These are phyloP conservation scores for Sebastes diploproa DNA, from an alignment of 2,797 vertebrate genomes.

Conservation along the genomic window DNA sequence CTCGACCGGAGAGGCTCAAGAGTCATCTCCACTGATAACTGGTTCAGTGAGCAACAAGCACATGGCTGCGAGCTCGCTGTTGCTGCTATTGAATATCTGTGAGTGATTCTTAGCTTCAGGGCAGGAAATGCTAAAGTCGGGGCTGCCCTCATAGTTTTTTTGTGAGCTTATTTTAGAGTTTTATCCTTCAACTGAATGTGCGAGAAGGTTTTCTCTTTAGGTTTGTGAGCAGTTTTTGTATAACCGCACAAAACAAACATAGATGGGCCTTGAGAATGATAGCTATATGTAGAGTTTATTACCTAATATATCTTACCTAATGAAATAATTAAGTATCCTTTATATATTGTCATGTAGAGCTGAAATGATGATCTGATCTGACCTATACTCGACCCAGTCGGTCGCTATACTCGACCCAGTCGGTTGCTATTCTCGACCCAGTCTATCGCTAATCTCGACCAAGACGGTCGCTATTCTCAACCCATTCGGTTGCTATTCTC, in stretches of 20 bases:
- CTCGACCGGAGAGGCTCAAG: conserved; percentile 11
- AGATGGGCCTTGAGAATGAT: background rate
- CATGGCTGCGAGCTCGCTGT: background rate
- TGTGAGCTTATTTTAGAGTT: background rate
- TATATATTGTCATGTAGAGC: background rate
- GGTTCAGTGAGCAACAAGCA: conserved; percentile 14
- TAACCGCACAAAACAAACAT: background rate
- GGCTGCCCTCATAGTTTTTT: background rate
- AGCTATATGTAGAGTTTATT: background rate
- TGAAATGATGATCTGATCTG: too few species aligned
- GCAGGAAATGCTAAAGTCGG: conserved; percentile 9
- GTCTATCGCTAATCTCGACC: too few species aligned
- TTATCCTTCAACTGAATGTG: background rate
- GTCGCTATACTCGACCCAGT: too few species aligned
- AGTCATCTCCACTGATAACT: conserved; percentile 27
- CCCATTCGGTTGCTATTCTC: too few species aligned
- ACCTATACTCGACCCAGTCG: too few species aligned
- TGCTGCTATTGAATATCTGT: conserved; percentile 25
- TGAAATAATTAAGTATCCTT: background rate
- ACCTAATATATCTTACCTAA: background rate
- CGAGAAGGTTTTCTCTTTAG: background rate
- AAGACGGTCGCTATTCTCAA: rapidly evolving
- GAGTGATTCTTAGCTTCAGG: conserved; percentile 8
- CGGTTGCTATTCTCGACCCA: too few species aligned
- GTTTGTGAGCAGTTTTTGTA: background rate